Evolutionary conservation across 2,113 vertebrate genomes (phyloP).

Genomic region (Vimba vimba): DNA sequence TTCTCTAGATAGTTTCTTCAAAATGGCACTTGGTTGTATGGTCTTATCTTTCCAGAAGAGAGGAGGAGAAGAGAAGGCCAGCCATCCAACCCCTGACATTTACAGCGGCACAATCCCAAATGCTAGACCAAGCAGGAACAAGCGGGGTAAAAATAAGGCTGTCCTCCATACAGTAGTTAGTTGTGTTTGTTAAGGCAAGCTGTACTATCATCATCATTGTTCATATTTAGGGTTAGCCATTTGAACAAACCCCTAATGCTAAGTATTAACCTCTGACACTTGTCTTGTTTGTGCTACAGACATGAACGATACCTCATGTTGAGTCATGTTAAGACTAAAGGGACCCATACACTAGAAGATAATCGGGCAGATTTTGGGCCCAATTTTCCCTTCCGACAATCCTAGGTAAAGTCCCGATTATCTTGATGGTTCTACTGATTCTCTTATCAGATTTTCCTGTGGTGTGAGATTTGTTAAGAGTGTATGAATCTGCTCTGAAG

Average conservation of each 20-base stretch:
- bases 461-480: too few species aligned
- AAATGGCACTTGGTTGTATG: slow-evolving; percentile 45
- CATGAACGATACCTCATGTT: neutral
- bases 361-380: too few species aligned
- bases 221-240: neutral
- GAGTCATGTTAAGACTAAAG: neutral
- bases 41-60: slow-evolving; percentile 5
- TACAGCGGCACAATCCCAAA: slow-evolving; percentile 14
- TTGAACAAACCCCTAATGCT: neutral
- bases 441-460: too few species aligned
- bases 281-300: neutral
- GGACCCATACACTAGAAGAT: too few species aligned
- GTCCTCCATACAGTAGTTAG: neutral
- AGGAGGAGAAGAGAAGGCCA: neutral
- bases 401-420: too few species aligned
- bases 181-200: neutral
- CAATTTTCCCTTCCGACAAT: too few species aligned
- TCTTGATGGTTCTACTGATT: too few species aligned
- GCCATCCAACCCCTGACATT: slow-evolving; percentile 18
- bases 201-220: neutral
- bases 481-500: too few species aligned
- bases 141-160: neutral
- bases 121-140: neutral
- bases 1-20: slow-evolving; percentile 14
- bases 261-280: neutral